Conservation (phyloP, 1,140 invertebrate species). For the Brachionus paranguensis region DNA sequence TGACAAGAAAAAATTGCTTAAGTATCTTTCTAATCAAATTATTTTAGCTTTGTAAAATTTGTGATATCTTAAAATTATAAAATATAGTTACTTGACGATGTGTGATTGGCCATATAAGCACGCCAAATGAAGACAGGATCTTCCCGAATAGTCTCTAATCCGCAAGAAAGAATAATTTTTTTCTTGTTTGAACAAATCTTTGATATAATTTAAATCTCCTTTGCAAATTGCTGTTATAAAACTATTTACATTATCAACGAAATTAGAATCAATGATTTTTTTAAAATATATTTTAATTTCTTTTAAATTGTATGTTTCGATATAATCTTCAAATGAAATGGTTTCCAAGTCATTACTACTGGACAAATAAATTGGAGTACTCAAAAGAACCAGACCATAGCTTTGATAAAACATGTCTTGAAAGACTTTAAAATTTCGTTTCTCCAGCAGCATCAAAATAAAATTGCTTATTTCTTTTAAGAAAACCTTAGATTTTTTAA, state of each 20-base stretch:
- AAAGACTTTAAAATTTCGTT: not conserved
- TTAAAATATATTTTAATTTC: slow-evolving; percentile 3
- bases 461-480: slow-evolving; percentile 10
- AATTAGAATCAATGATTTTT: not conserved
- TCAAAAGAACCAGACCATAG: slow-evolving; percentile 10
- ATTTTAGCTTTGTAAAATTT: not conserved
- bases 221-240: not conserved
- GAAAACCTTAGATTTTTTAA: not conserved
- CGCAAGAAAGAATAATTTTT: not conserved
- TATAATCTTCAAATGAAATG: not conserved
- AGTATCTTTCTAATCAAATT: no score
- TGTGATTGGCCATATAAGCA: not conserved
- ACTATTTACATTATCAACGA: not conserved
- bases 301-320: not conserved
- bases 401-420: slow-evolving; percentile 29
- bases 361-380: slow-evolving; percentile 15
- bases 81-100: slow-evolving; percentile 9
- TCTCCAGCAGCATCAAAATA: not conserved
- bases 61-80: not conserved
- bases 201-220: not conserved
- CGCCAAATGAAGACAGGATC: slow-evolving; percentile 34
- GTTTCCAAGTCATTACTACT: not conserved
- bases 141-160: not conserved
- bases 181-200: not conserved
- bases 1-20: no score